phyloP scores from a whole-genome alignment of 2,888 invertebrate genomes.

The Enchytraeus crypticus region DNA sequence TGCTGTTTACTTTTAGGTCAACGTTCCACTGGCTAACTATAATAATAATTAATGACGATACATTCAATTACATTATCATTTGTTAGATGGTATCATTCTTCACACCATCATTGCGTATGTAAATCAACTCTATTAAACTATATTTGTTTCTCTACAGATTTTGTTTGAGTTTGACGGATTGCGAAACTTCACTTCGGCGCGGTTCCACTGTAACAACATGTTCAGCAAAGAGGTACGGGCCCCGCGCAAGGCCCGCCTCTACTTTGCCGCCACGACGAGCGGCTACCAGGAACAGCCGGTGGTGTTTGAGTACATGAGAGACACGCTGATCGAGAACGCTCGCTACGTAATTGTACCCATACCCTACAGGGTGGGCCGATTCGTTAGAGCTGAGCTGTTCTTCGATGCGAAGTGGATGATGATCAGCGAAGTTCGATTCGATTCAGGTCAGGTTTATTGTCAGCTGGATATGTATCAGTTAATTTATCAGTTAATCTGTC shows the following conservation, averaged over 20 bases:
- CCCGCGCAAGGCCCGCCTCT: slow-evolving; percentile 68
- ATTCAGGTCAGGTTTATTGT: slow-evolving; percentile 61
- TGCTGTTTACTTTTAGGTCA: no score
- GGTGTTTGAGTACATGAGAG: slow-evolving; percentile 58
- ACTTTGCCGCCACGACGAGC: slow-evolving; percentile 53
- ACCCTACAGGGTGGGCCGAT: slow-evolving; percentile 70
- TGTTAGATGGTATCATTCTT: no score
- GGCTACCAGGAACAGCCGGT: slow-evolving; percentile 53
- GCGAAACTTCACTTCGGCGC: slow-evolving; percentile 75
- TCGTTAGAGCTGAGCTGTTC: slow-evolving; percentile 64
- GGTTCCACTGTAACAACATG: slow-evolving; percentile 75
- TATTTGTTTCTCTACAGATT: slow-evolving; percentile 48
- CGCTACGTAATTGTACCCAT: slow-evolving; percentile 75
- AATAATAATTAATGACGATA: no score
- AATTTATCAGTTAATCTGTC: no score
- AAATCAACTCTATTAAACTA: no score
- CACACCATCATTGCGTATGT: no score
- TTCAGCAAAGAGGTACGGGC: slow-evolving; percentile 76
- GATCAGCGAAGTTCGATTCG: slow-evolving; percentile 79
- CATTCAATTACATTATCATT: no score
- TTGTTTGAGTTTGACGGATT: slow-evolving; percentile 79
- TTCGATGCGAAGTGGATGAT: slow-evolving; percentile 82
- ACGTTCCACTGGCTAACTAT: no score
- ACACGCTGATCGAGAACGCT: slow-evolving; percentile 70
- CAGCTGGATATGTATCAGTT: no score